Evolutionary conservation across 2,113 vertebrate genomes (phyloP).

Genomic region (Columba janthina): DNA sequence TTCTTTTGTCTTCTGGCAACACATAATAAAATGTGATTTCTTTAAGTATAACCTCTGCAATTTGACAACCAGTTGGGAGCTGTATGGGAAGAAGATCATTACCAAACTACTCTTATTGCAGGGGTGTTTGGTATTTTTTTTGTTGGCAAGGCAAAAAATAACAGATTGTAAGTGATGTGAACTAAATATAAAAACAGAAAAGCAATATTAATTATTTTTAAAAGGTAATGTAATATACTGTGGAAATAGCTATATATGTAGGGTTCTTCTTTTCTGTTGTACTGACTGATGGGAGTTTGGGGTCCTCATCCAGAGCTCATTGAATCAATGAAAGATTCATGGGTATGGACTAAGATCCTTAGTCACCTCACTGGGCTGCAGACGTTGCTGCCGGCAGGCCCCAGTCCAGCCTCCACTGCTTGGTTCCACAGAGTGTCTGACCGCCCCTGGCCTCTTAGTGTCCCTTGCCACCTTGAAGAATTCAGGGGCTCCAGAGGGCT

Average conservation of each 20-base stretch:
- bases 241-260: not conserved
- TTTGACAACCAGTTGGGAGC: constrained; percentile 25
- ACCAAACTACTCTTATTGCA: not conserved
- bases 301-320: not conserved
- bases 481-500: not conserved
- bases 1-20: constrained; percentile 70
- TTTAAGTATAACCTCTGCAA: constrained; percentile 43
- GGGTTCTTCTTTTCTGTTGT: not conserved
- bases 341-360: not conserved
- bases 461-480: not conserved
- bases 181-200: not conserved
- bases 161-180: not conserved
- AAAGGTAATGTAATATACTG: not conserved
- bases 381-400: not conserved
- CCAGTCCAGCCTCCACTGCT: not conserved
- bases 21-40: constrained; percentile 69
- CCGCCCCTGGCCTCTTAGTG: not conserved
- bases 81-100: constrained; percentile 46
- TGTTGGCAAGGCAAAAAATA: not conserved
- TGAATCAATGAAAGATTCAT: not conserved
- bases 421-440: rapidly evolving
- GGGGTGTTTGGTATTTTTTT: not conserved
- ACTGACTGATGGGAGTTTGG: not conserved
- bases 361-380: not conserved
- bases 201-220: not conserved